Conservation (phyloP, 2,888 invertebrate species). For the Pristionchus mayeri region DNA sequence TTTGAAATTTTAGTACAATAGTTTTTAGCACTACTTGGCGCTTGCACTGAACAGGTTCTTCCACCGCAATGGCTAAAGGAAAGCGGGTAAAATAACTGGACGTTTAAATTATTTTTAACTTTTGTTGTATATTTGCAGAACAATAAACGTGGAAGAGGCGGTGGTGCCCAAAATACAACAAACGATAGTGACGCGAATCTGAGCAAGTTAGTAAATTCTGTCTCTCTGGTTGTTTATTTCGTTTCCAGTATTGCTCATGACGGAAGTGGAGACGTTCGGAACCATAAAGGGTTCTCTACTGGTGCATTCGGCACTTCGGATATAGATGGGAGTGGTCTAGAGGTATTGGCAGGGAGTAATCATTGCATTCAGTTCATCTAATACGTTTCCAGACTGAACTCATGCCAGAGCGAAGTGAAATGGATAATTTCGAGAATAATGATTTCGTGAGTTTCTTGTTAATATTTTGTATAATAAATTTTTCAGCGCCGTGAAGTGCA, state of each 20-base stretch:
- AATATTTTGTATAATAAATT: neutral
- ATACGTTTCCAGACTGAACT: neutral
- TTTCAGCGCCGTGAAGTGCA: neutral
- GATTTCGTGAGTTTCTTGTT: neutral
- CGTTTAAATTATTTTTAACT: too few relatives aligned
- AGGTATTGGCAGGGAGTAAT: neutral
- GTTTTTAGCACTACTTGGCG: neutral
- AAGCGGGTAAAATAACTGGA: neutral
- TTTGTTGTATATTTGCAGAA: neutral
- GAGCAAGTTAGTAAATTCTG: neutral
- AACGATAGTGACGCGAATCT: neutral
- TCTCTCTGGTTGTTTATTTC: neutral
- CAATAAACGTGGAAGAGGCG: constrained; percentile 19
- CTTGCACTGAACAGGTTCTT: neutral
- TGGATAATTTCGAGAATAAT: neutral
- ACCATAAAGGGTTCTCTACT: constrained; percentile 37
- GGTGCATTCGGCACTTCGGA: constrained; percentile 41
- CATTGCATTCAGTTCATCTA: neutral
- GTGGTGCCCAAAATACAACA: constrained; percentile 2
- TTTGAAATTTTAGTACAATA: too few relatives aligned
- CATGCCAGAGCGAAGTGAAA: neutral
- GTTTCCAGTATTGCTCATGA: neutral
- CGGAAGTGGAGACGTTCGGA: neutral
- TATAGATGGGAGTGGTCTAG: constrained; percentile 32
- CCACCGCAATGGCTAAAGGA: constrained; percentile 10